Evolutionary conservation across 2,113 vertebrate genomes (phyloP).

Genomic region (Pangasianodon gigas): DNA sequence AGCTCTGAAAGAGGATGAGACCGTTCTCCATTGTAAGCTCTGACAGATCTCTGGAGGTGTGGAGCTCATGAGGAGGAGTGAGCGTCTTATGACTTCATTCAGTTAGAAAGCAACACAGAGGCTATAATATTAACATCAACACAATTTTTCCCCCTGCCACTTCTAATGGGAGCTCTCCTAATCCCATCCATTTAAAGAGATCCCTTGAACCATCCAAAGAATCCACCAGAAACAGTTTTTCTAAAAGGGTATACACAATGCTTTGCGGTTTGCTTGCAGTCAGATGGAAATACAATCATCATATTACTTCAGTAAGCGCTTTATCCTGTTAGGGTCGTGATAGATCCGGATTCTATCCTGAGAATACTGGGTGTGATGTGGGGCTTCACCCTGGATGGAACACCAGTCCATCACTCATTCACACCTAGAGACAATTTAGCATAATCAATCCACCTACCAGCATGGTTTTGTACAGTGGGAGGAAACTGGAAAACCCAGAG

Average conservation of each 20-base stretch:
- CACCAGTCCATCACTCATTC: background rate
- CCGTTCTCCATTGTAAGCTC: background rate
- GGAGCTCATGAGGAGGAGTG: background rate
- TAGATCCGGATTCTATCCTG: background rate
- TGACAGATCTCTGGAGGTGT: background rate
- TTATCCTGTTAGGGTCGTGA: background rate
- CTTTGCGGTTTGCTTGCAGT: background rate
- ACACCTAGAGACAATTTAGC: background rate
- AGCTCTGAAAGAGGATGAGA: conserved; percentile 18
- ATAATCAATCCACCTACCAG: background rate
- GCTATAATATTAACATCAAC: background rate
- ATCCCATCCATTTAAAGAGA: background rate
- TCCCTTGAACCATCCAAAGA: no score
- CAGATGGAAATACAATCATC: background rate
- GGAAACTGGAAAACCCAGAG: background rate
- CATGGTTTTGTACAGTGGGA: background rate
- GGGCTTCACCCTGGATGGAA: background rate
- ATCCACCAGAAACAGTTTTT: background rate
- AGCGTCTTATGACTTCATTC: background rate
- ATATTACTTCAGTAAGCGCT: no score
- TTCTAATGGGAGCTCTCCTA: background rate
- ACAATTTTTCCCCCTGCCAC: background rate
- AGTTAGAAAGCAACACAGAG: background rate
- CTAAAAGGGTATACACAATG: background rate
- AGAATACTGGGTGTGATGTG: background rate